Conservation (phyloP, 2,797 vertebrate species). For the Kryptopterus vitreolus region DNA sequence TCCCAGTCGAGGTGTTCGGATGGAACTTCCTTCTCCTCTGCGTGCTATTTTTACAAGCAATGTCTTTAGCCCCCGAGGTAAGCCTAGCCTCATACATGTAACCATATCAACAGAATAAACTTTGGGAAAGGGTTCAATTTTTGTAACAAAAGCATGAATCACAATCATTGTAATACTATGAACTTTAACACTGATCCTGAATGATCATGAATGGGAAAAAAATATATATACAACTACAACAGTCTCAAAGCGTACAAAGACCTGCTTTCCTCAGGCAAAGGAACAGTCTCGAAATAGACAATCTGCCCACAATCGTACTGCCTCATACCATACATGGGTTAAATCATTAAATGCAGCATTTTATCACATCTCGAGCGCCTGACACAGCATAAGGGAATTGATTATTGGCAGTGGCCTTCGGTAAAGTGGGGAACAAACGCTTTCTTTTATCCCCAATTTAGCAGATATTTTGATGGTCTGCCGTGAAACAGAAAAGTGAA, state of each 20-base stretch:
- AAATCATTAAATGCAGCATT: slow-evolving; percentile 43
- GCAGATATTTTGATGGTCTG: background rate
- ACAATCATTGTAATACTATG: background rate
- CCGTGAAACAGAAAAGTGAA: background rate
- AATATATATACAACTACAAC: background rate
- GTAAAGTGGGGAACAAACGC: background rate
- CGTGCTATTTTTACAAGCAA: slow-evolving; percentile 31
- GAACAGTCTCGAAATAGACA: slow-evolving; percentile 27
- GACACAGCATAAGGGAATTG: slow-evolving; percentile 39
- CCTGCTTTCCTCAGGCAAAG: background rate
- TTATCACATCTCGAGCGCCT: slow-evolving; percentile 47
- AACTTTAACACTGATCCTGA: background rate
- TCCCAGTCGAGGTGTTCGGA: background rate
- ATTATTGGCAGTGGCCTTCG: slow-evolving; percentile 38
- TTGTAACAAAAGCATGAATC: background rate
- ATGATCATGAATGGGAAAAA: background rate
- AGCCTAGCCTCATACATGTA: slow-evolving; percentile 17
- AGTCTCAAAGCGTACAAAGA: background rate
- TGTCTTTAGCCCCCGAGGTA: slow-evolving; percentile 19
- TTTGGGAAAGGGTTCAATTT: background rate
- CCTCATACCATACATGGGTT: slow-evolving; percentile 38
- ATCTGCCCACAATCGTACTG: slow-evolving; percentile 40
- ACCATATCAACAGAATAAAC: slow-evolving; percentile 15
- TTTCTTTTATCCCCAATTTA: background rate
- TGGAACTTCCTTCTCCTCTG: slow-evolving; percentile 8